A percentile compares a stretch with the other conserved stretches of the same genome.
Evolutionary conservation across 2,113 vertebrate species (phyloP).

Genomic region (Maccullochella peelii): DNA sequence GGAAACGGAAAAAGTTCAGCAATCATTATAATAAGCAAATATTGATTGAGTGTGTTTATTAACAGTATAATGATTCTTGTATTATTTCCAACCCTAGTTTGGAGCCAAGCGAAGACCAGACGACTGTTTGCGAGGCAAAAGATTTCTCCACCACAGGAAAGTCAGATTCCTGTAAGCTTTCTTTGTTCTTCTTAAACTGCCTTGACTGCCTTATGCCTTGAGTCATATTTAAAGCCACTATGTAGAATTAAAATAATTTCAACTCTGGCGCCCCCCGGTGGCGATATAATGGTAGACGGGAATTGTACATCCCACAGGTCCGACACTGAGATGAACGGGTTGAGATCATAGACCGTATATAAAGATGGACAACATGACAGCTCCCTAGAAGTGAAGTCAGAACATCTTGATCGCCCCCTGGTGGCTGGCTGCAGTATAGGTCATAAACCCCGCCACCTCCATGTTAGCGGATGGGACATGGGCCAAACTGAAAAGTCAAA

Average conservation of each 20-base stretch:
- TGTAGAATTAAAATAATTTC: background rate
- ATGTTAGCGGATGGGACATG: too few species aligned
- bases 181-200: background rate
- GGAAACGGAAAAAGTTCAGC: background rate
- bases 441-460: too few species aligned
- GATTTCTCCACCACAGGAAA: slow-evolving; percentile 52
- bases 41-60: background rate
- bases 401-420: too few species aligned
- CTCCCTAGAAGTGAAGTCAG: too few species aligned
- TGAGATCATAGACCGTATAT: too few species aligned
- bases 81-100: slow-evolving; percentile 46
- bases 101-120: slow-evolving; percentile 68
- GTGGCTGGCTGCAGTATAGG: too few species aligned
- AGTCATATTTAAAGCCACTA: background rate
- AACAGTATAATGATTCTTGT: background rate
- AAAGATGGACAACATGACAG: too few species aligned
- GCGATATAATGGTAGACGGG: too few species aligned
- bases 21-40: background rate
- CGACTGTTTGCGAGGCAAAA: slow-evolving; percentile 79
- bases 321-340: too few species aligned
- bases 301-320: too few species aligned
- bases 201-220: background rate
- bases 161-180: slow-evolving; percentile 62
- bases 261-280: too few species aligned
- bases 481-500: too few species aligned